phyloP scores from a whole-genome alignment of 2,797 vertebrate genomes.

The Chiropotes sagulatus region DNA sequence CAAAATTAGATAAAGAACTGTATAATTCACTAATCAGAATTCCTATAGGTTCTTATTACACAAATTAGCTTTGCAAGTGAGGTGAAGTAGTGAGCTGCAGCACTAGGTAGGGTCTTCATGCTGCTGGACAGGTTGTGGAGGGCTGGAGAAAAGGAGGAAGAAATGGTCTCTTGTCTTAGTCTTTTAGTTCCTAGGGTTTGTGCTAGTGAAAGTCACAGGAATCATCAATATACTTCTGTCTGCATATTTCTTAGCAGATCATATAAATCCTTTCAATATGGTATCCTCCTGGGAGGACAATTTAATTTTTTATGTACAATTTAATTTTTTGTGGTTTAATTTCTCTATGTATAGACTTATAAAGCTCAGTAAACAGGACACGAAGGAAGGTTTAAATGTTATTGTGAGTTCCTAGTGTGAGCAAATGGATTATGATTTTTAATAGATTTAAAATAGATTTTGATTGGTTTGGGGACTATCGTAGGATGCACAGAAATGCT shows the following conservation, averaged over 20 bases:
- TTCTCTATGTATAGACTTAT: neutral
- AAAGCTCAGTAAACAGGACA: neutral
- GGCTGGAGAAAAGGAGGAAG: neutral
- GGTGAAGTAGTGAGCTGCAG: neutral
- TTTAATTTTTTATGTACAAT: no score
- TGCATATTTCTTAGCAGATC: neutral
- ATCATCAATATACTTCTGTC: neutral
- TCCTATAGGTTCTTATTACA: neutral
- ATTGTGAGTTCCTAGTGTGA: neutral
- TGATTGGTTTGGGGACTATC: neutral
- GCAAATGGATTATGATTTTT: neutral
- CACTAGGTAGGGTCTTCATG: fast-evolving
- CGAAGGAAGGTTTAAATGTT: neutral
- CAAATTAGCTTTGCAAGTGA: neutral
- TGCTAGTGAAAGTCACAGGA: no score
- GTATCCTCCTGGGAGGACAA: neutral
- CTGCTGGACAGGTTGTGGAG: neutral
- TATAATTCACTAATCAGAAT: neutral
- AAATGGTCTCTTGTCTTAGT: neutral
- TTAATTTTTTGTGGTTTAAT: neutral
- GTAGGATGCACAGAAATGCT: neutral
- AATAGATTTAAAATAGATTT: neutral
- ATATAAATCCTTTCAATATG: neutral
- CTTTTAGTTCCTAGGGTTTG: neutral
- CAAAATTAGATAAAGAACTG: neutral